phyloP scores from a whole-genome alignment of 2,888 invertebrate genomes.

The Ligdia adustata region DNA sequence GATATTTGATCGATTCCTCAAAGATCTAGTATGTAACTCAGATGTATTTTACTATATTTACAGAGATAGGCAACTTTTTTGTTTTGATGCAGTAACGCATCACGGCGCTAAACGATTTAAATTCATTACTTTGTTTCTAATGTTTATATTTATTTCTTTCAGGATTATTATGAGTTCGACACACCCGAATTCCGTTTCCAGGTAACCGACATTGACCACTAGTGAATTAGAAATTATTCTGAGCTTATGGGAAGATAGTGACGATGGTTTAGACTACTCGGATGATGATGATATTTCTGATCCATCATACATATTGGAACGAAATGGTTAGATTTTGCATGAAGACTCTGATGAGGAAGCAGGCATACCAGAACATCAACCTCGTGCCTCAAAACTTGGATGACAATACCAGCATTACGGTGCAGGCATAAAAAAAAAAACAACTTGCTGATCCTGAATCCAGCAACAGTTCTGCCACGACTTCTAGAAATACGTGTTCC shows the following conservation, averaged over 20 bases:
- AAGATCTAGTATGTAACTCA: too few relatives aligned
- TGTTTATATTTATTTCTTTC: background rate
- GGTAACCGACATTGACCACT: background rate
- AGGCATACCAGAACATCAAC: too few relatives aligned
- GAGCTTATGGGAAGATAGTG: background rate
- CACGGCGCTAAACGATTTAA: slow-evolving; percentile 16
- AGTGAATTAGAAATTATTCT: background rate
- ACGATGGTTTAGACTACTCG: background rate
- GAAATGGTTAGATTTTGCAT: too few relatives aligned
- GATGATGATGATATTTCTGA: too few relatives aligned
- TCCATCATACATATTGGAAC: too few relatives aligned
- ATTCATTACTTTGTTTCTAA: background rate
- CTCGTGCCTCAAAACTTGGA: background rate
- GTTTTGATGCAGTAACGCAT: slow-evolving; percentile 32
- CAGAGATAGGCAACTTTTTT: slow-evolving; percentile 21
- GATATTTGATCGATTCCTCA: too few relatives aligned
- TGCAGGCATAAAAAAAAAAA: background rate
- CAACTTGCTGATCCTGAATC: background rate
- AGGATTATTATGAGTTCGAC: background rate
- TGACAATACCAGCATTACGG: background rate
- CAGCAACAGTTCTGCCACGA: background rate
- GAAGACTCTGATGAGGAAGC: too few relatives aligned
- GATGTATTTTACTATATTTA: slow-evolving; percentile 23
- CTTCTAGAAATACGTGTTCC: slow-evolving; percentile 10
- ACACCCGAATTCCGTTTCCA: background rate